These are phyloP conservation scores for Drosophila nigrodunni DNA, from an alignment of 1,140 invertebrate genomes.

Conservation along the genomic window DNA sequence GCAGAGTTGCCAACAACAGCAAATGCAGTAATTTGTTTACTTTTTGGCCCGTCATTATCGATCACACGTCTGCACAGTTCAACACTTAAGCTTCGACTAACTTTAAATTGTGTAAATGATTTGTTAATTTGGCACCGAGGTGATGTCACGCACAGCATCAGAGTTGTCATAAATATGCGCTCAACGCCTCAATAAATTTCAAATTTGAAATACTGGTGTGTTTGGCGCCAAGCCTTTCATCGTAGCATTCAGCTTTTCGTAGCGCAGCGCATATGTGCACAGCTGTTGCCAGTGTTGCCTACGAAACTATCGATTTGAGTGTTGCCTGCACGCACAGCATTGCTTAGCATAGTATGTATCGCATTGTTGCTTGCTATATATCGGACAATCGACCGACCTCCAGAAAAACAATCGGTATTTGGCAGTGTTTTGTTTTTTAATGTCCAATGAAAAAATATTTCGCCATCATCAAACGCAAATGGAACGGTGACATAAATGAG, in stretches of 20 bases:
- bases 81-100: slow-evolving; percentile 1
- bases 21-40: neutral
- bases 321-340: neutral
- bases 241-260: neutral
- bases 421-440: slow-evolving; percentile 52
- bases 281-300: neutral
- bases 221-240: slow-evolving; percentile 4
- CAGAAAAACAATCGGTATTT: slow-evolving; percentile 41
- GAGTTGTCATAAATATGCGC: neutral
- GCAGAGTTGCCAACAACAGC: slow-evolving; percentile 14
- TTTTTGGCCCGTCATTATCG: neutral
- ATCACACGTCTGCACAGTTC: slow-evolving; percentile 21
- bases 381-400: slow-evolving; percentile 6
- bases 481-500: slow-evolving; percentile 56
- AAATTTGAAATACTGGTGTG: slow-evolving; percentile 32
- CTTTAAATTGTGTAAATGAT: neutral
- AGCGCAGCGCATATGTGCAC: neutral
- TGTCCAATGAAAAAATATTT: slow-evolving; percentile 51
- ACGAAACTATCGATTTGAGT: slow-evolving; percentile 10
- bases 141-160: neutral
- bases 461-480: slow-evolving; percentile 46
- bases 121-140: neutral
- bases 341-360: neutral
- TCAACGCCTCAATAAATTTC: neutral
- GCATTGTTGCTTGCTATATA: neutral